Evolutionary conservation across 2,797 vertebrate genomes (phyloP).

Genomic region (Chlorospingus flavigularis): DNA sequence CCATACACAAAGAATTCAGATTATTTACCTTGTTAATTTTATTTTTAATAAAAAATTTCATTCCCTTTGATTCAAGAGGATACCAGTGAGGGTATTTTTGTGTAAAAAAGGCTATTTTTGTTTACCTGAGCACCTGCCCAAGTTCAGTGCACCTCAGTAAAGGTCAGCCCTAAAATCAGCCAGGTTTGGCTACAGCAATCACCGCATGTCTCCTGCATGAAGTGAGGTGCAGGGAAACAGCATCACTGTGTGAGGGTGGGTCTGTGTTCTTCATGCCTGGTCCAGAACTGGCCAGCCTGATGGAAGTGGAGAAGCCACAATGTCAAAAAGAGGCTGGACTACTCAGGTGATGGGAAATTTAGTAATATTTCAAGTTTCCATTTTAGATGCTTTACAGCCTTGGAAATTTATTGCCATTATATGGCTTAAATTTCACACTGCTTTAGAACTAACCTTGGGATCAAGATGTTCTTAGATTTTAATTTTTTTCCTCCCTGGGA

Average conservation of each 20-base stretch:
- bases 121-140: background rate
- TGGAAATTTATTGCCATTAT: background rate
- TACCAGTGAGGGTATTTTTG: background rate
- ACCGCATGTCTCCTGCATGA: accelerated
- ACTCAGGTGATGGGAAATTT: background rate
- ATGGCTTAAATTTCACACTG: conserved; percentile 17
- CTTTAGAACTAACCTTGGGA: background rate
- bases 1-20: background rate
- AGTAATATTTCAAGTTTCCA: background rate
- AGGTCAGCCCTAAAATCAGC: background rate
- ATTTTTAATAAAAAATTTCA: background rate
- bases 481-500: background rate
- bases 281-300: background rate
- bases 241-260: accelerated
- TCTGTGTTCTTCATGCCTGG: background rate
- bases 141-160: background rate
- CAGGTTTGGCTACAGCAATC: background rate
- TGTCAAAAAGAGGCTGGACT: background rate
- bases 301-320: background rate
- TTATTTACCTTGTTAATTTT: background rate
- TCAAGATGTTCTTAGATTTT: conserved; percentile 11
- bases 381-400: background rate
- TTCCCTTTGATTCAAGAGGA: background rate
- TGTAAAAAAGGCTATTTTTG: background rate
- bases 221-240: background rate